Percentiles rank a stretch among this genome's conserved stretches.
Conservation (phyloP, 2,797 vertebrate genomes). For the Sebastes itinus region DNA sequence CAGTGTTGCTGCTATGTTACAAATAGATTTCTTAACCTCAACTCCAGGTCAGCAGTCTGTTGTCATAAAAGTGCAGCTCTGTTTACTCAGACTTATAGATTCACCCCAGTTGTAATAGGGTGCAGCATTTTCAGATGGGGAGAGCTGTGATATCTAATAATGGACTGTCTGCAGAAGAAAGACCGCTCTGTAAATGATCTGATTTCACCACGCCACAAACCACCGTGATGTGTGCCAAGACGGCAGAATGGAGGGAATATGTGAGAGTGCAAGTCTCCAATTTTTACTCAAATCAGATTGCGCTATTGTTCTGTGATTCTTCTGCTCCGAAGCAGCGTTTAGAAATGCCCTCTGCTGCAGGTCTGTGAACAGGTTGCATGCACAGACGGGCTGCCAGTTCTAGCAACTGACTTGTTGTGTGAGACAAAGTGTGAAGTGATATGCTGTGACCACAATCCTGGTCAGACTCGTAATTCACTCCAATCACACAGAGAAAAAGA, state of each 20-base stretch:
- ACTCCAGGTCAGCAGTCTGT: slow-evolving; percentile 45
- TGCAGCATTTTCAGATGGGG: neutral
- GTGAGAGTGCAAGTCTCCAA: neutral
- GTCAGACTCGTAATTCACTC: slow-evolving; percentile 48
- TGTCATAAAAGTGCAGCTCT: slow-evolving; percentile 34
- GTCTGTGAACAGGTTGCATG: slow-evolving; percentile 61
- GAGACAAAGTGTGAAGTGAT: slow-evolving; percentile 70
- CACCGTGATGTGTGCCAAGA: neutral
- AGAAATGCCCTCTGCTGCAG: slow-evolving; percentile 50
- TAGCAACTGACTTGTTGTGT: slow-evolving; percentile 55
- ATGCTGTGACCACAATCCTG: slow-evolving; percentile 51
- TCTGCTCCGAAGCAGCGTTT: slow-evolving; percentile 7
- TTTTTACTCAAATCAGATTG: slow-evolving; percentile 23
- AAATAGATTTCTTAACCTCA: slow-evolving; percentile 50
- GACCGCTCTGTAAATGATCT: slow-evolving; percentile 5
- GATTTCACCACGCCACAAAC: neutral
- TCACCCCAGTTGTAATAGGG: neutral
- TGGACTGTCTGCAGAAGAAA: slow-evolving; percentile 21
- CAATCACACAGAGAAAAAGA: neutral
- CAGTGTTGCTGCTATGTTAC: slow-evolving; percentile 4
- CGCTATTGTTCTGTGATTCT: slow-evolving; percentile 9
- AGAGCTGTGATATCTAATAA: neutral
- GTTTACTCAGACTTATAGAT: slow-evolving; percentile 35
- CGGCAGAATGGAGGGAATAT: slow-evolving; percentile 6
- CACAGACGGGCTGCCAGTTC: slow-evolving; percentile 65